Evolutionary conservation across 2,888 invertebrate species (phyloP).

Genomic region (Himalopsyche anomala): DNA sequence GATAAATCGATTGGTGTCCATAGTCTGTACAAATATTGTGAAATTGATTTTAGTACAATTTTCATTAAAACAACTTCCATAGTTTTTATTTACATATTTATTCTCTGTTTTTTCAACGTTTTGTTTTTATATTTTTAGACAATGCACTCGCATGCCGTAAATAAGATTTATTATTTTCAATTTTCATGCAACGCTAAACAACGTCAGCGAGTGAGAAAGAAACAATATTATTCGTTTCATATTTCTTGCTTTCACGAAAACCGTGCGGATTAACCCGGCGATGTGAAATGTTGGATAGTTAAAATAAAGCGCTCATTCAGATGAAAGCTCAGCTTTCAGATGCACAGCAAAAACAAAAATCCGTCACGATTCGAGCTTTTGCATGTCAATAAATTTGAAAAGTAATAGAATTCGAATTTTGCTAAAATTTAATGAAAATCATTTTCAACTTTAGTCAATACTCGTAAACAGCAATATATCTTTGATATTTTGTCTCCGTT

Average conservation of each 20-base stretch:
- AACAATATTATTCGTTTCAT: not conserved
- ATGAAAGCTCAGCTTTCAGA: not conserved
- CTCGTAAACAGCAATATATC: no score
- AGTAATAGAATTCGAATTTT: no score
- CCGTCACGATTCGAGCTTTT: no score
- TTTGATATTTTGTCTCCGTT: no score
- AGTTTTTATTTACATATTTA: not conserved
- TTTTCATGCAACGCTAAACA: conserved; percentile 47
- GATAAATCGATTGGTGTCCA: no score
- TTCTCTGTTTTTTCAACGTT: not conserved
- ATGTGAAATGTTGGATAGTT: conserved; percentile 34
- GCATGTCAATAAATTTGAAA: no score
- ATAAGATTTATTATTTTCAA: conserved; percentile 54
- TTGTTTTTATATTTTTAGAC: not conserved
- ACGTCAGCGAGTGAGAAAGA: conserved; percentile 5
- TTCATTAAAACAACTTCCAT: not conserved
- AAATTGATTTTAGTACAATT: not conserved
- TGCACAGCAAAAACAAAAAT: not conserved
- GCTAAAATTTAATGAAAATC: no score
- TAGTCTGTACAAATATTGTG: no score
- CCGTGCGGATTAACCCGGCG: conserved; percentile 31
- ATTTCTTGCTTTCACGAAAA: not conserved
- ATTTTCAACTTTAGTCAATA: no score
- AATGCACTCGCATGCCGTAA: conserved; percentile 20
- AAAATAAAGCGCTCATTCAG: conserved; percentile 9